Evolutionary conservation across 2,797 vertebrate species (phyloP), one percentile per base, ranked within the genome.

Genomic region (Sebastes goodei): DNA sequence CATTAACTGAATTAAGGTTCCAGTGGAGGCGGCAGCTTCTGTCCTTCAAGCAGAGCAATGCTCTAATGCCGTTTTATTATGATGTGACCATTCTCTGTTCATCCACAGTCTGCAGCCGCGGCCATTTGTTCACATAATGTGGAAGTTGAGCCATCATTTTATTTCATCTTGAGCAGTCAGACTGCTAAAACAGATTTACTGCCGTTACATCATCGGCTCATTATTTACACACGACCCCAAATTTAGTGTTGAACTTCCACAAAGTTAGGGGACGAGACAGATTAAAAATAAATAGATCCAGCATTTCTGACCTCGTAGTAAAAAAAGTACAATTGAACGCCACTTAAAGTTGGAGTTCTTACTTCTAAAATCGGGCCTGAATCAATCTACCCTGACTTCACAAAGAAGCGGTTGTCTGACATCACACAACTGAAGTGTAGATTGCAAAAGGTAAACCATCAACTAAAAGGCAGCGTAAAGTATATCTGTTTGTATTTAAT

Each of bases 1-100:
- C 88, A 84, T 87, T 76, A 86, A 83, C 52, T 75, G 57, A 71
- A 85, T 84, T 80, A 49, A 90, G 85, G 65, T 53, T 75, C 62
- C 42, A 60, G 70, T 7, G 30, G 63, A 73, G 63, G 76, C 70
- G 25, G 79, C 38, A 25, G 76, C 35, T 55, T 76, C 66, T 72
- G 86, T 42, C 83, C 75, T 82, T 86, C 74, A 71, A 49, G 49
- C 25, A 17, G 38, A 42, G 29, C 46, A 6, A 10, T 7, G 73
- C 33, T 61, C 61, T 65, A 49, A 42, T 46, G 72, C 14, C 55
- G 10, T 66, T 76, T 76, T 56, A 75, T 27, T 8, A 46, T 53
- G 46, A 72, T 25, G 69, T 42, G 65, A 56, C 21, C 23, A 21
- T 35, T 35, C 52, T 76, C 42, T 23, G 11, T 12, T 81, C 77